These are phyloP conservation scores for Urophycis tenuis DNA, from an alignment of 2,797 vertebrate species.

Conservation along the genomic window DNA sequence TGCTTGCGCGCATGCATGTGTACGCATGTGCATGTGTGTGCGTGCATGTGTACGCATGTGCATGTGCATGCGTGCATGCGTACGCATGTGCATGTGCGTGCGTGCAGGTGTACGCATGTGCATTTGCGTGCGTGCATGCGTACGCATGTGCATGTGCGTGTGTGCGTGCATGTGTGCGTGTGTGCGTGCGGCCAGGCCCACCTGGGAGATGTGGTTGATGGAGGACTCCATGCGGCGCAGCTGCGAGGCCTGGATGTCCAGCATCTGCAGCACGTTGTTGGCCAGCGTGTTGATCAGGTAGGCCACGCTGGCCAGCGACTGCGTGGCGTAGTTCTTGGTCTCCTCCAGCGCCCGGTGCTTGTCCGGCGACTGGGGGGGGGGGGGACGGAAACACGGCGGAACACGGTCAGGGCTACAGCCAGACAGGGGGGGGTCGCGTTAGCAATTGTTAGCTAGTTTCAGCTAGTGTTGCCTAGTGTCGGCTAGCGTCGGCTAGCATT, in stretches of 20 bases:
- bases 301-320: slow-evolving; percentile 96
- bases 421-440: background rate
- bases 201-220: slow-evolving; percentile 97
- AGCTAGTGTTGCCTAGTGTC: too few relatives aligned
- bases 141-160: background rate
- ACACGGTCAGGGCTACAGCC: background rate
- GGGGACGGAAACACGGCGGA: background rate
- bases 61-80: too few relatives aligned
- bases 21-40: too few relatives aligned
- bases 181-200: too few relatives aligned
- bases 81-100: too few relatives aligned
- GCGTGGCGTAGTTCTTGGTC: slow-evolving; percentile 98
- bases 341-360: slow-evolving; percentile 99
- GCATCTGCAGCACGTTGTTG: slow-evolving; percentile 96
- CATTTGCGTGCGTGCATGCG: background rate
- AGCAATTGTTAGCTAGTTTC: too few relatives aligned
- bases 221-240: slow-evolving; percentile 98
- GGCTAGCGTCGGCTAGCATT: too few relatives aligned
- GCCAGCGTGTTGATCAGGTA: slow-evolving; percentile 99
- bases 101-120: too few relatives aligned
- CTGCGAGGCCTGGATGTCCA: slow-evolving; percentile 98
- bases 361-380: slow-evolving; percentile 84
- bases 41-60: too few relatives aligned
- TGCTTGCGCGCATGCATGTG: too few relatives aligned
- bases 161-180: background rate